Evolutionary conservation across 2,888 invertebrate species (phyloP).

Genomic region (Phragmatobia fuliginosa): DNA sequence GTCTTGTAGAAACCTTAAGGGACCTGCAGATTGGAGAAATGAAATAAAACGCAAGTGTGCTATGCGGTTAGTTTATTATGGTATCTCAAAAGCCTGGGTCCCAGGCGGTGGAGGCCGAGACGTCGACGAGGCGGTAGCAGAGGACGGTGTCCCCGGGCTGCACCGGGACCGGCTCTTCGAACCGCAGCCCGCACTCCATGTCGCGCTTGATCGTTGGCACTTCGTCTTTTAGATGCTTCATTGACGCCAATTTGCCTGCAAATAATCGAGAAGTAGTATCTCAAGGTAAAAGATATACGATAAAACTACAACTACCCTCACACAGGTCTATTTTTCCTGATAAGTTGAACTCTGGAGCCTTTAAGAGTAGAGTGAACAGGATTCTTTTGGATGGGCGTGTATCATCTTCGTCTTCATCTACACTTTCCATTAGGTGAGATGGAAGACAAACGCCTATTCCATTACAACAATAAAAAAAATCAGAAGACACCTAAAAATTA

Average conservation of each 20-base stretch:
- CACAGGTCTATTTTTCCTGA: too few relatives aligned
- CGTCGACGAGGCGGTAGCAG: conserved; percentile 90
- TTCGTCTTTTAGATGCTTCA: conserved; percentile 96
- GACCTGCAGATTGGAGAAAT: not conserved
- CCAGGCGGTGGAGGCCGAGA: conserved; percentile 91
- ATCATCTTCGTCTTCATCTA: too few relatives aligned
- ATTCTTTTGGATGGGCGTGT: too few relatives aligned
- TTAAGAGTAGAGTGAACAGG: too few relatives aligned
- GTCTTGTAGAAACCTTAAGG: too few relatives aligned
- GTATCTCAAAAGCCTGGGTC: conserved; percentile 92
- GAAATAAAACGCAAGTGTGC: conserved; percentile 31
- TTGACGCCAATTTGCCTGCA: conserved; percentile 90
- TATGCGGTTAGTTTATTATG: conserved; percentile 32
- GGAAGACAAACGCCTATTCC: too few relatives aligned
- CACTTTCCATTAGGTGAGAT: too few relatives aligned
- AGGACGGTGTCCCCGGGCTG: conserved; percentile 92
- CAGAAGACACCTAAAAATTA: too few relatives aligned
- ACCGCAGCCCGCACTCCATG: conserved; percentile 95
- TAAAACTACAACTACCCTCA: too few relatives aligned
- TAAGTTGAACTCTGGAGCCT: too few relatives aligned
- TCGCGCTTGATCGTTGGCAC: conserved; percentile 93
- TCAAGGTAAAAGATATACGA: too few relatives aligned
- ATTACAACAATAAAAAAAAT: too few relatives aligned
- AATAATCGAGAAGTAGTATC: not conserved
- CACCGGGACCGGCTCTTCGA: conserved; percentile 88